Base-by-base conservation (phyloP, 2,113 vertebrate species). In the Xiphias gladius region DNA sequence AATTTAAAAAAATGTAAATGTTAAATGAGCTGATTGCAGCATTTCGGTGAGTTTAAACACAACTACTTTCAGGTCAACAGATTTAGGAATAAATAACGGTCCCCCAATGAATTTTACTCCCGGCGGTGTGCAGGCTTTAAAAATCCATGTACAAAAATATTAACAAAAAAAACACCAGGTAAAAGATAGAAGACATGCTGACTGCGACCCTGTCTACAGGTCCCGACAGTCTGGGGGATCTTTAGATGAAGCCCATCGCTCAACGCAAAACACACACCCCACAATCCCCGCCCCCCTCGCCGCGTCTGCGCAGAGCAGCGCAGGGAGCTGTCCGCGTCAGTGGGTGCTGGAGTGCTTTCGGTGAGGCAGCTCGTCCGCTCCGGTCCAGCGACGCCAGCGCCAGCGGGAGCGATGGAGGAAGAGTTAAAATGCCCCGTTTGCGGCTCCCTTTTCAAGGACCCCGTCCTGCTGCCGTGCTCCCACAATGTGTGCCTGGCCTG, bases 381-480 rank as follows among this genome's bases (percentile, higher is more conserved):
- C 39, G 76, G 73, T 84, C 30, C 84, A 55, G 75, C 26, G 24
- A 64, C 66, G 75, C 67, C 10, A 22, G 81, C 66, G 75, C 67
- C 10, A 22, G 81, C 81, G 12, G 89, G 80, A 91, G 94, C 90
- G 79, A 98, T 99, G 97, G 97, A 99, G 88, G 97, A 99, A 93
- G 98, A 99, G 92, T 93, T 99, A 48, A 99, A 99, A 94, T 99
- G 98, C 88, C 98, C 97, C 0, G 97, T 99, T 62, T 99, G 98
- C 84, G 98, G 98, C 14, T 96, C 97, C 1, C 95, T 99, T 22
- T 99, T 97, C 87, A 95, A 95, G 85, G 97, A 98, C 48, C 97
- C 97, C 55, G 90, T 98, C 83, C 96, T 98, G 81, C 82, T 98
- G 87, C 97, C 97, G 7, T 98, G 97, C 73, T 97, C 97, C 12